A percentile compares a stretch with the other conserved stretches of the same genome.
phyloP scores from a whole-genome alignment of 2,888 invertebrate species.

The Brachynemurus nebulosus region DNA sequence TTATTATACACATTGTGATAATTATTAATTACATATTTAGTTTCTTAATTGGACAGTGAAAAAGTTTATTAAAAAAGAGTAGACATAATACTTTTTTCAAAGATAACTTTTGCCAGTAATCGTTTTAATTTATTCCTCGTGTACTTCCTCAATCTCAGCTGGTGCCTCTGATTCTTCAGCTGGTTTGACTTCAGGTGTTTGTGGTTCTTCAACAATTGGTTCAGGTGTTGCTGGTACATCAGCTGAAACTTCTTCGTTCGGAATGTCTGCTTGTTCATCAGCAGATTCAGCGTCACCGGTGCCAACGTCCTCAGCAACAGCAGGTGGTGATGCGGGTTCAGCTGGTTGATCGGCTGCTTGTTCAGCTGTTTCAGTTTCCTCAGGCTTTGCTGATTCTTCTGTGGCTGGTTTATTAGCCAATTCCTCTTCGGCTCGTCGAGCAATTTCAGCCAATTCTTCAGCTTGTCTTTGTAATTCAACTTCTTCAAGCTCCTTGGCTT shows the following conservation, averaged over 20 bases:
- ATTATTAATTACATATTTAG: no score
- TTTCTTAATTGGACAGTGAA: no score
- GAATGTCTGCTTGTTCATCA: slow-evolving; percentile 13
- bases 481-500: slow-evolving; percentile 33
- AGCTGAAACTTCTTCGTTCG: slow-evolving; percentile 24
- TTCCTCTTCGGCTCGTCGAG: slow-evolving; percentile 46
- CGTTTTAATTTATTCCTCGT: no score
- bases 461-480: slow-evolving; percentile 29
- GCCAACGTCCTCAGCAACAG: slow-evolving; percentile 11
- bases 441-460: slow-evolving; percentile 43
- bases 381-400: slow-evolving; percentile 36
- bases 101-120: no score
- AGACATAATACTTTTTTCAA: no score
- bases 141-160: neutral
- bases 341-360: slow-evolving; percentile 37
- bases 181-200: slow-evolving; percentile 4
- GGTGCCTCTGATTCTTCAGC: neutral
- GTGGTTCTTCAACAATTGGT: slow-evolving; percentile 37
- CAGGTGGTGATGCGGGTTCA: slow-evolving; percentile 22
- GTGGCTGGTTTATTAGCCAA: slow-evolving; percentile 47
- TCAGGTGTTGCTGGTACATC: slow-evolving; percentile 31
- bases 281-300: slow-evolving; percentile 12
- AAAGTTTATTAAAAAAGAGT: no score
- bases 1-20: no score
- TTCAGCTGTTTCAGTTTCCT: no score